A percentile compares a stretch with the other conserved stretches of the same genome.
Conservation (phyloP, 2,888 invertebrate species). For the Orthonychiurus folsomi region DNA sequence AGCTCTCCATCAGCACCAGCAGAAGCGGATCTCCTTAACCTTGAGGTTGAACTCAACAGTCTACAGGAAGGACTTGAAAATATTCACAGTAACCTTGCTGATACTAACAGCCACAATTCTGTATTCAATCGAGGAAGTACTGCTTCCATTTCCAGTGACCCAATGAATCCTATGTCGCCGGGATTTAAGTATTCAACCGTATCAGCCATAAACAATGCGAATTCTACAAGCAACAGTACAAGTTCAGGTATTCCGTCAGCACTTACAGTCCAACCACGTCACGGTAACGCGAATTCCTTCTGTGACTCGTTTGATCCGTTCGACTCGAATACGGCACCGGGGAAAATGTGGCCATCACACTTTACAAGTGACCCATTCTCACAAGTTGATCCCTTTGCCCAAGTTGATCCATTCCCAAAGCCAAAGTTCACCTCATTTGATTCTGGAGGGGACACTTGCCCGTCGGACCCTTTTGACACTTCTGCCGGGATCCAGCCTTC, state of each 20-base stretch:
- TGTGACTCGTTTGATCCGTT: conserved; percentile 61
- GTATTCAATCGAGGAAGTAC: conserved; percentile 37
- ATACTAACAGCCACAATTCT: conserved; percentile 26
- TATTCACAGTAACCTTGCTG: conserved; percentile 47
- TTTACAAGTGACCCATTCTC: conserved; percentile 24
- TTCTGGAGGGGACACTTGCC: conserved; percentile 29
- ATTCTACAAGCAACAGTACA: background rate
- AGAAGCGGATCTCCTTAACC: conserved; percentile 75
- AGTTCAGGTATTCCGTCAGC: background rate
- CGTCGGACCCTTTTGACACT: conserved; percentile 39
- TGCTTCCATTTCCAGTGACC: conserved; percentile 39
- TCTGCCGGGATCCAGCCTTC: conserved; percentile 14
- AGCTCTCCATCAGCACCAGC: conserved; percentile 27
- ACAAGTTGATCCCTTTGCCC: conserved; percentile 32
- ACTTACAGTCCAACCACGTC: background rate
- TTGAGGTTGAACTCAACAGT: conserved; percentile 77
- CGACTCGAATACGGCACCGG: conserved; percentile 15
- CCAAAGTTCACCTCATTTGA: conserved; percentile 29
- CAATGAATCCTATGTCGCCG: conserved; percentile 30
- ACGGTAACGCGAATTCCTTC: conserved; percentile 38
- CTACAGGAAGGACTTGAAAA: conserved; percentile 77
- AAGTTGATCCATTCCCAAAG: conserved; percentile 38
- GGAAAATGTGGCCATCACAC: conserved; percentile 11
- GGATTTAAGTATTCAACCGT: background rate
- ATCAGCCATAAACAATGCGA: conserved; percentile 2